These are phyloP conservation scores for Drosophila arawakana DNA, from an alignment of 1,140 invertebrate species.

Conservation along the genomic window DNA sequence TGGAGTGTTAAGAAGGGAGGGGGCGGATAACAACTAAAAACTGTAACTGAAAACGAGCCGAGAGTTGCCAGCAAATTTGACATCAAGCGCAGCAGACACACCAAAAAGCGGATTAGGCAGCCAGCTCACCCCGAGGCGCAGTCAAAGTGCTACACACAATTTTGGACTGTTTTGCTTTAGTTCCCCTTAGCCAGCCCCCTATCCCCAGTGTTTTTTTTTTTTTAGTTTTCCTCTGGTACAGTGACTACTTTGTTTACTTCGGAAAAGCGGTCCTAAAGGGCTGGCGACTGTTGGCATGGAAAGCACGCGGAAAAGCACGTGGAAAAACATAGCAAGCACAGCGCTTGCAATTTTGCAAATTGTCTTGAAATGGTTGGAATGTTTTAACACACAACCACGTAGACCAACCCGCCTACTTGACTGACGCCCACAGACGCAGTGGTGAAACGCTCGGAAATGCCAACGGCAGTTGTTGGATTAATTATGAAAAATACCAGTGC, in stretches of 20 bases:
- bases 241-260: too few relatives aligned
- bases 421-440: neutral
- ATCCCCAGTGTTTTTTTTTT: conserved; percentile 22
- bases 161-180: conserved; percentile 4
- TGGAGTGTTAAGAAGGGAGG: neutral
- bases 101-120: conserved; percentile 78
- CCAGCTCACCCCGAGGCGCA: conserved; percentile 39
- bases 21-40: conserved; percentile 17
- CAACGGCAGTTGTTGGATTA: conserved; percentile 77
- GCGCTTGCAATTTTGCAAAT: conserved; percentile 73
- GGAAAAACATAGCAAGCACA: conserved; percentile 43
- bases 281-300: conserved; percentile 18
- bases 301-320: conserved; percentile 20
- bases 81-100: conserved; percentile 70
- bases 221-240: conserved; percentile 6
- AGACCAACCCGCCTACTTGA: neutral
- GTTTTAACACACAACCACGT: conserved; percentile 45
- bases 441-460: conserved; percentile 72
- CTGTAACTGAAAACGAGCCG: conserved; percentile 48
- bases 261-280: conserved; percentile 14
- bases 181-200: neutral
- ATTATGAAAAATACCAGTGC: conserved; percentile 72
- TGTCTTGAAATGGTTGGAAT: conserved; percentile 73
- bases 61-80: conserved; percentile 74
- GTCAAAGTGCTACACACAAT: conserved; percentile 41